Conservation (phyloP, 2,888 invertebrate genomes). For the Gibbula magus region DNA sequence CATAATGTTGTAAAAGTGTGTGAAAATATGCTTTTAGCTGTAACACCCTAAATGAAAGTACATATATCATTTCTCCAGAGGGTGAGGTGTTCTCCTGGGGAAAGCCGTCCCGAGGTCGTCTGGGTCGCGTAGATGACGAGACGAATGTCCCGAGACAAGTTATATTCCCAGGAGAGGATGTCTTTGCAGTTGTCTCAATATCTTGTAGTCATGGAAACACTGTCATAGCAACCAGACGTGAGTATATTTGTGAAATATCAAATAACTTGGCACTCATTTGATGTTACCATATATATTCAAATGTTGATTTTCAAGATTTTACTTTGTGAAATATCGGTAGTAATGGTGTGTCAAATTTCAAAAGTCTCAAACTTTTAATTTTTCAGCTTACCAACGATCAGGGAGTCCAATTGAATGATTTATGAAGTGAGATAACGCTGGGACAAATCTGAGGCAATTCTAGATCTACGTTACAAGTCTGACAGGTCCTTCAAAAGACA, state of each 20-base stretch:
- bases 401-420: conserved; percentile 35
- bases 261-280: too few relatives aligned
- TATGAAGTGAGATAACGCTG: too few relatives aligned
- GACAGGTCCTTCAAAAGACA: too few relatives aligned
- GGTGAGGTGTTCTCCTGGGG: conserved; percentile 72
- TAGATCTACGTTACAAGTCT: too few relatives aligned
- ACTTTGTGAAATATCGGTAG: too few relatives aligned
- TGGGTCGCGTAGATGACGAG: conserved; percentile 66
- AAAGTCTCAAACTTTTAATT: background rate
- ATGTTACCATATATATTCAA: too few relatives aligned
- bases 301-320: too few relatives aligned
- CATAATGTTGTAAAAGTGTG: too few relatives aligned
- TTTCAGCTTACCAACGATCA: conserved; percentile 36
- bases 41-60: background rate
- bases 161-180: conserved; percentile 52
- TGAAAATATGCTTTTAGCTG: background rate
- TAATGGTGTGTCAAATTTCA: too few relatives aligned
- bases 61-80: conserved; percentile 40
- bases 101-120: conserved; percentile 70
- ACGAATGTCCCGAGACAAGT: conserved; percentile 63
- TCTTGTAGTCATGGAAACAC: conserved; percentile 73
- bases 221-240: conserved; percentile 67
- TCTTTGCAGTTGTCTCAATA: conserved; percentile 63
- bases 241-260: conserved; percentile 28
- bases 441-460: too few relatives aligned